These are phyloP conservation scores for Catostylus mosaicus DNA, from an alignment of 30 jellyfish, hydroid and myxozoan genomes.

Conservation along the genomic window DNA sequence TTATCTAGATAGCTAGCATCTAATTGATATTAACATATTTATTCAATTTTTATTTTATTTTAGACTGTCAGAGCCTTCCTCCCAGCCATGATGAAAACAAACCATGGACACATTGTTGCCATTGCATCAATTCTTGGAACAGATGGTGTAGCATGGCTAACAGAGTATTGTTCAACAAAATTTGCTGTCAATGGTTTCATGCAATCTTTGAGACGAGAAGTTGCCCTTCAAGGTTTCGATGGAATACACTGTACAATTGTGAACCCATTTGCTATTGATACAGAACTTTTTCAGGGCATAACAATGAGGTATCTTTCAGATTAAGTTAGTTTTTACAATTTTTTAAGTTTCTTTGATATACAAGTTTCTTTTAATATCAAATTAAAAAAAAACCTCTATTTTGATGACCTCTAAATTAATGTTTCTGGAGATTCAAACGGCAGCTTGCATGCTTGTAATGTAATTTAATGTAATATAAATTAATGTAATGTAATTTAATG, in stretches of 20 bases:
- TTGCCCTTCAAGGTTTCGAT: conserved; percentile 64
- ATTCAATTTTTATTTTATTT: too few species aligned
- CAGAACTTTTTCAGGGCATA: conserved; percentile 88
- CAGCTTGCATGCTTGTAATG: too few species aligned
- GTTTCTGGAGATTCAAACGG: too few species aligned
- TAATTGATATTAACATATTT: too few species aligned
- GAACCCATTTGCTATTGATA: conserved; percentile 77
- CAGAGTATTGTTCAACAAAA: conserved; percentile 94
- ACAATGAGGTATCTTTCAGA: conserved; percentile 75
- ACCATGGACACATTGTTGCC: conserved; percentile 92
- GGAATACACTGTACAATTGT: conserved; percentile 86
- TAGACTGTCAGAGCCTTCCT: conserved; percentile 79
- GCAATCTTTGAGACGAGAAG: conserved; percentile 91
- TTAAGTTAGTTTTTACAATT: too few species aligned
- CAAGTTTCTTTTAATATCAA: too few species aligned
- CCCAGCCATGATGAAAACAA: conserved; percentile 83
- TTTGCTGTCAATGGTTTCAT: conserved; percentile 88
- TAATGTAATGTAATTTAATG: too few species aligned
- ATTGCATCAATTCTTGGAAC: conserved; percentile 89
- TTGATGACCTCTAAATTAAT: too few species aligned
- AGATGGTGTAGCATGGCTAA: conserved; percentile 74
- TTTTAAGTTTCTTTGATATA: too few species aligned
- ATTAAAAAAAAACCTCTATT: too few species aligned
- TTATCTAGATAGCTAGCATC: too few species aligned
- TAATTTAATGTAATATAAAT: too few species aligned